phyloP scores from a whole-genome alignment of 2,888 invertebrate genomes.

The Lasioglossum leucozonium region DNA sequence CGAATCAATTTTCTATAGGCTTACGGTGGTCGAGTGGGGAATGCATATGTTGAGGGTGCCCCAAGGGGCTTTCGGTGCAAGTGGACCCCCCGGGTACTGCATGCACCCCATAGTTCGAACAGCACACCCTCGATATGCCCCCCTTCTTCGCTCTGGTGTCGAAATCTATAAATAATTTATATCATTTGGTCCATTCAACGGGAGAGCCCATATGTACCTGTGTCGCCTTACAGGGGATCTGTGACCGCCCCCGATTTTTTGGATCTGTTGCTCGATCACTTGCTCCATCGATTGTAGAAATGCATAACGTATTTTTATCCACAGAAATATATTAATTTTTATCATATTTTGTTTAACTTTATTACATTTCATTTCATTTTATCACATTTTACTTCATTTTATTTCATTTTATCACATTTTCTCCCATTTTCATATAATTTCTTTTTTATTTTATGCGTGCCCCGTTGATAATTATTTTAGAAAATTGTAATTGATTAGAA shows the following conservation, averaged over 20 bases:
- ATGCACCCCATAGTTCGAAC: constrained; percentile 74
- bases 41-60: constrained; percentile 83
- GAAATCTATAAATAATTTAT: constrained; percentile 85
- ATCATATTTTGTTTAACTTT: not conserved
- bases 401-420: too few relatives aligned
- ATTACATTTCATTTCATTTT: too few relatives aligned
- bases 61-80: constrained; percentile 81
- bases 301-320: not conserved
- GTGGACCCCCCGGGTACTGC: constrained; percentile 80
- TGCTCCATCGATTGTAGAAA: not conserved
- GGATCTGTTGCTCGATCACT: constrained; percentile 1
- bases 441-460: not conserved
- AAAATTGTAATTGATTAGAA: not conserved
- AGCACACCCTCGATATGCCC: constrained; percentile 59
- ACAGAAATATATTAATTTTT: not conserved
- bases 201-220: constrained; percentile 83
- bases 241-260: constrained; percentile 62
- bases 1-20: constrained; percentile 81
- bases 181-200: constrained; percentile 83
- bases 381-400: too few relatives aligned
- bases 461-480: not conserved
- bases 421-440: not conserved
- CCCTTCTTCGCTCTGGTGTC: constrained; percentile 78
- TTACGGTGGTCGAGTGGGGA: constrained; percentile 71
- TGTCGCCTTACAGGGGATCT: constrained; percentile 82